Evolutionary conservation across 1,140 invertebrate genomes (phyloP), one percentile per base, ranked within the genome.

Genomic region (Drusus annulatus): DNA sequence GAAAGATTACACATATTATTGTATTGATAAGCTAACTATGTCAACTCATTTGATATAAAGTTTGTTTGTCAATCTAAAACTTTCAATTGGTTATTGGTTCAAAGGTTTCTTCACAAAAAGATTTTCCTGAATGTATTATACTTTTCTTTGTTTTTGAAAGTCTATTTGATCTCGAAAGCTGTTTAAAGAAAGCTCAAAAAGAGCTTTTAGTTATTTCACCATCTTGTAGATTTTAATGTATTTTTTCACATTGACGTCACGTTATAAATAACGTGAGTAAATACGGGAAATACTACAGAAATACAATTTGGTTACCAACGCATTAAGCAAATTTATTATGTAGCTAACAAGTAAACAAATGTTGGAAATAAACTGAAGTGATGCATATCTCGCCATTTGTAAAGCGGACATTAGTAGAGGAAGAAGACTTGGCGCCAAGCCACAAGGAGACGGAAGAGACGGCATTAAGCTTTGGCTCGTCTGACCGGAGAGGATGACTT

Each of bases 361-460:
- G 68, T 71, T 71, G 45, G 68, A 51, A 52, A 71, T 71, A 71
- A 71, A 71, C 68, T 21, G 68, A 52, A 71, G 68, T 71, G 68
- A 71, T 71, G 50, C 62, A 65, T 65, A 65, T 65, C 31, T 65
- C 62, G 23, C 50, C 68, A 51, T 71, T 51, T 71, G 68, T 71
- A 51, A 71, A 71, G 25, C 21, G 50, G 68, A 71, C 68, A 71
- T 52, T 71, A 71, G 68, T 71, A 51, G 50, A 71, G 25, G 68
- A 71, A 52, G 45, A 23, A 21, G n/a, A 52, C 23, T 52, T 71
- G 68, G 68, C 68, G 45, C 68, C 19, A 15, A 23, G 68, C 68
- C 68, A 71, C 45, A 17, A 23, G 17, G 8, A 52, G 16, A 71
- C 68, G 19, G 68, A 36, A 36, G 36, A 50, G 68, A 25, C 10